Percentiles rank a stretch among this genome's conserved stretches.
Evolutionary conservation across 1,140 invertebrate species (phyloP).

Genomic region (Drosophila pruinosa): DNA sequence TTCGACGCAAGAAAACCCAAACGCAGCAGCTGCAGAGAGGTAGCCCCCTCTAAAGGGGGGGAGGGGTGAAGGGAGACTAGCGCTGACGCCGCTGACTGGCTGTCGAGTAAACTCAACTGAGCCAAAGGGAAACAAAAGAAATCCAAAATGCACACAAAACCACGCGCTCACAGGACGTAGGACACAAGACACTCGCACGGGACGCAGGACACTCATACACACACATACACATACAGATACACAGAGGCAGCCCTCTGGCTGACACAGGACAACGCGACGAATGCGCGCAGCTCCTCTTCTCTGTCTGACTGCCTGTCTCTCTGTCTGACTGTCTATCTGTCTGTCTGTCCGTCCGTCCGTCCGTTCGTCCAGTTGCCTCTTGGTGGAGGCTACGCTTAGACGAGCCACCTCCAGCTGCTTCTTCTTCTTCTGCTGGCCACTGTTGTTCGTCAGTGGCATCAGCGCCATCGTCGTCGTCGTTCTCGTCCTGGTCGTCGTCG

Average conservation of each 20-base stretch:
- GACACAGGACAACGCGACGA: conserved; percentile 30
- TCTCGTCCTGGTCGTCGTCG: conserved; percentile 1
- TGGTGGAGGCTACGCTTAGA: conserved; percentile 53
- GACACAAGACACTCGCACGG: conserved; percentile 21
- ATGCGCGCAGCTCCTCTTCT: conserved; percentile 27
- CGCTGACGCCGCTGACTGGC: conserved; percentile 74
- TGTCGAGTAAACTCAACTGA: conserved; percentile 65
- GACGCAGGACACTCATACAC: conserved; percentile 26
- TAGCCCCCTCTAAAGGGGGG: neutral
- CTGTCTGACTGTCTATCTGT: no score
- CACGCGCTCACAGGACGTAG: conserved; percentile 18
- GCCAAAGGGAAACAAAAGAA: conserved; percentile 68
- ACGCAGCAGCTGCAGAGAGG: conserved; percentile 13
- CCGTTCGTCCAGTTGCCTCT: conserved; percentile 29
- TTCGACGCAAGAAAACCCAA: conserved; percentile 68
- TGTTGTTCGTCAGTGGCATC: conserved; percentile 67
- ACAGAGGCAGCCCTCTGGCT: neutral
- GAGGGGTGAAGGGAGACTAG: neutral
- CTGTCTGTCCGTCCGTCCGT: neutral
- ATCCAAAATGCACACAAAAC: conserved; percentile 75
- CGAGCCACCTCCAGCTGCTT: conserved; percentile 13
- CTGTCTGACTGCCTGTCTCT: neutral
- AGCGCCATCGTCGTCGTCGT: conserved; percentile 17
- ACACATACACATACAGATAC: neutral
- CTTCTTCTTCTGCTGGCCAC: conserved; percentile 25